Evolutionary conservation across 2,888 invertebrate species (phyloP).

Genomic region (Cryptosula pallasiana): DNA sequence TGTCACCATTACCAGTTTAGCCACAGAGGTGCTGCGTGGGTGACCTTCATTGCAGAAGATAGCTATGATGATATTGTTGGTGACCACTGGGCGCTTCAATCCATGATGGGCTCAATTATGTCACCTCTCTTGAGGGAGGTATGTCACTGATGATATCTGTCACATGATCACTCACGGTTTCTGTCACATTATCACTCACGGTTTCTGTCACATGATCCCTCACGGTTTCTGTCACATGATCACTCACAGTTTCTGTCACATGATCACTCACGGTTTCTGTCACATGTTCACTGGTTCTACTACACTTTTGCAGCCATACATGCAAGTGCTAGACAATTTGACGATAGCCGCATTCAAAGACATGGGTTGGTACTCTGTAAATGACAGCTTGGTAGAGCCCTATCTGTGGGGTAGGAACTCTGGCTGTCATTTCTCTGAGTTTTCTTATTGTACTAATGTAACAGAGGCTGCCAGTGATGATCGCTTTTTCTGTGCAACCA

Average conservation of each 20-base stretch:
- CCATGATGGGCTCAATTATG: constrained; percentile 15
- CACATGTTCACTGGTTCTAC: not conserved
- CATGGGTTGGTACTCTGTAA: not conserved
- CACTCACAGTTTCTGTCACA: not conserved
- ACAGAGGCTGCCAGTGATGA: not conserved
- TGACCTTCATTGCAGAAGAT: not conserved
- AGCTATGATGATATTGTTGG: not conserved
- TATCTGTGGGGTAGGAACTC: constrained; percentile 13
- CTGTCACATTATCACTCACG: too few relatives aligned
- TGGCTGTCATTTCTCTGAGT: not conserved
- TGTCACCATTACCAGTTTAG: not conserved
- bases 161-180: too few relatives aligned
- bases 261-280: not conserved
- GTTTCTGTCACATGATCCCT: not conserved
- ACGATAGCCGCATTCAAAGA: constrained; percentile 2
- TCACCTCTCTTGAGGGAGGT: not conserved
- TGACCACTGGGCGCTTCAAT: not conserved
- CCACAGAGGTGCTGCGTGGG: not conserved
- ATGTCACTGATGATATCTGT: too few relatives aligned
- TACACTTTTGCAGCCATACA: not conserved
- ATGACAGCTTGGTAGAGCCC: not conserved
- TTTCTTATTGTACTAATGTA: not conserved
- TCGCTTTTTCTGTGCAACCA: not conserved
- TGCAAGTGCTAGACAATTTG: constrained; percentile 21
- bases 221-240: not conserved